Evolutionary conservation across 2,113 vertebrate species (phyloP), one percentile per base, ranked within the genome.

Genomic region (Nothocercus nigrocapillus): DNA sequence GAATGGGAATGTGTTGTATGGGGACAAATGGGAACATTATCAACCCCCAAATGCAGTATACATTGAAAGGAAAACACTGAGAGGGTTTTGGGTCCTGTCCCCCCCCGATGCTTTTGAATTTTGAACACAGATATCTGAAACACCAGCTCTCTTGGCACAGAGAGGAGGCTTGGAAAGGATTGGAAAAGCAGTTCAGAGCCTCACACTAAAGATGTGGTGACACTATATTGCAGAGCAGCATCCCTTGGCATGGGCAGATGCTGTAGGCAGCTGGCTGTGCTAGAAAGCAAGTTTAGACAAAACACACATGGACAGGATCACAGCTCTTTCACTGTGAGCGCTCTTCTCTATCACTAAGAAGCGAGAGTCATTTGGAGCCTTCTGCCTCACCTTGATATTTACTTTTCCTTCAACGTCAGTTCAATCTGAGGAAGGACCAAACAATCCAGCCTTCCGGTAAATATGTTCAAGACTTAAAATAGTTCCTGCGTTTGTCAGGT

Each of bases 401-500:
- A 24, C 79, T 0, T 0, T 88, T 78, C 73, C 73, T 70, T 86
- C 3, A 3, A 19, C 5, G 1, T 40, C 45, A 19, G 30, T 59
- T 44, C 62, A 70, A 56, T 38, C 51, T 1, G 7, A 75, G 93
- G 90, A 87, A 93, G 77, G 61, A 17, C 88, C 2, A 19, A 89
- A 53, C 88, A 78, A 30, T 88, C 38, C 85, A 77, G 80, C 88
- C 95, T 94, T 92, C 95, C 70, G 19, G 69, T 20, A 74, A 74
- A 9, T 0, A 45, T 0, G 72, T 87, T 74, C 83, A 75, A 88
- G 58, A 79, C 92, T 91, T 84, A 94, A 85, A 96, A 96, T 94
- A 96, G 92, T 21, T 91, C 61, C 80, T 58, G 88, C 7, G 32
- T 91, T 94, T 93, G 82, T 89, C 92, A 77, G 70, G 10, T 69